Conservation (phyloP, 2,113 vertebrate species). For the Sorex fumeus region DNA sequence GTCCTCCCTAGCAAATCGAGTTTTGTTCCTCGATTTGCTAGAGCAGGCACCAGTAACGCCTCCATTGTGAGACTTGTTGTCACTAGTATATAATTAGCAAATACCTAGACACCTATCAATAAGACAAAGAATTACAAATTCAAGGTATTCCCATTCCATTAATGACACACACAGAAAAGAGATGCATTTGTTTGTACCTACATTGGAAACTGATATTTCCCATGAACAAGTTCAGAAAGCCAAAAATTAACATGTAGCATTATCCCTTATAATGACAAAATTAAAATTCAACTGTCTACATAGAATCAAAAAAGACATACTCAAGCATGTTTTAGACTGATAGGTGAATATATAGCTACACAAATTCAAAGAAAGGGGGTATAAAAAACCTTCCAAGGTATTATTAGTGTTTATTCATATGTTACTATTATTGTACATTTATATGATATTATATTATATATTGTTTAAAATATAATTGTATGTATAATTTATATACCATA, state of each 20-base stretch:
- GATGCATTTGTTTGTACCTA: background rate
- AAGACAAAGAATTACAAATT: background rate
- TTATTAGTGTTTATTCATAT: no score
- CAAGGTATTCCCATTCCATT: background rate
- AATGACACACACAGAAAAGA: background rate
- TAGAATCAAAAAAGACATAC: background rate
- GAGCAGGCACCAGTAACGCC: no score
- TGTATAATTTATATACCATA: no score
- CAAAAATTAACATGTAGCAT: background rate
- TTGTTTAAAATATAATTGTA: no score
- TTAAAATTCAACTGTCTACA: background rate
- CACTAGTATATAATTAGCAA: slow-evolving; percentile 26
- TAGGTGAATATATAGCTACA: background rate
- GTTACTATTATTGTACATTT: no score
- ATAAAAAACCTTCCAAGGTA: no score
- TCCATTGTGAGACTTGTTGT: no score
- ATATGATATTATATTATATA: no score
- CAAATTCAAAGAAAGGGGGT: background rate
- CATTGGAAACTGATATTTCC: slow-evolving; percentile 4
- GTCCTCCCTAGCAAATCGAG: no score
- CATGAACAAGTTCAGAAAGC: background rate
- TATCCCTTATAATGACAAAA: background rate
- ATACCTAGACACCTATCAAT: background rate
- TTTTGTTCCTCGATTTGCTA: no score
- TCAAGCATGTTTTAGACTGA: background rate